Evolutionary conservation across 2,888 invertebrate species (phyloP).

Genomic region (Molanna angustata): DNA sequence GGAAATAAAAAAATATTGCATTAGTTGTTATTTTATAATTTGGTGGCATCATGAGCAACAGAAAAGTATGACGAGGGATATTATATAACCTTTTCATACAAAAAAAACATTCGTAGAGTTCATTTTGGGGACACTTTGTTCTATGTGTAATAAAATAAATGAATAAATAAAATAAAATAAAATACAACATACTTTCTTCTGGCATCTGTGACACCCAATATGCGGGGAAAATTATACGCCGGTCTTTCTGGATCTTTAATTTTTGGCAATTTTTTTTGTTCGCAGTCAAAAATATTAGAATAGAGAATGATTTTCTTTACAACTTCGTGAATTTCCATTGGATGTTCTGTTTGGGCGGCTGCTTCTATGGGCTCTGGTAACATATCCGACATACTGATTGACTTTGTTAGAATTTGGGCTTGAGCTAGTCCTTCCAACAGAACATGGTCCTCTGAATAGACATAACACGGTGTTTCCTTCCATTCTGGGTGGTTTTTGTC

Average conservation of each 20-base stretch:
- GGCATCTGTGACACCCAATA: slow-evolving; percentile 69
- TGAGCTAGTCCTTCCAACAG: slow-evolving; percentile 72
- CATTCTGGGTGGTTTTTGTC: slow-evolving; percentile 65
- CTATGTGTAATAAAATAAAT: too few species aligned
- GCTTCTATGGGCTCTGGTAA: slow-evolving; percentile 61
- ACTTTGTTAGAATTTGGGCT: slow-evolving; percentile 79
- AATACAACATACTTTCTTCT: slow-evolving; percentile 69
- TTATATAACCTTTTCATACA: too few species aligned
- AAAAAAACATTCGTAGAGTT: too few species aligned
- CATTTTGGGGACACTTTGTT: too few species aligned
- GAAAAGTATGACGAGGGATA: too few species aligned
- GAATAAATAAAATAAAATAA: too few species aligned
- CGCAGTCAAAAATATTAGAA: slow-evolving; percentile 72
- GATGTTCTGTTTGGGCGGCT: slow-evolving; percentile 48
- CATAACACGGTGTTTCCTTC: slow-evolving; percentile 59
- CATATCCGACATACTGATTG: slow-evolving; percentile 59
- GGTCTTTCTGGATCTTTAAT: slow-evolving; percentile 68
- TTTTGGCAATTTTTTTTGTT: slow-evolving; percentile 74
- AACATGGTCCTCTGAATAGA: slow-evolving; percentile 60
- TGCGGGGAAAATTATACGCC: slow-evolving; percentile 67
- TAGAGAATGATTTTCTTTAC: slow-evolving; percentile 62
- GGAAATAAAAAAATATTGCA: slow-evolving; percentile 38
- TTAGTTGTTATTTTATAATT: too few species aligned
- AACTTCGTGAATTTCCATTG: slow-evolving; percentile 54
- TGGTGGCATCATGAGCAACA: too few species aligned